Conservation (phyloP, 2,113 vertebrate species). For the Dolichallabes microphthalmus region DNA sequence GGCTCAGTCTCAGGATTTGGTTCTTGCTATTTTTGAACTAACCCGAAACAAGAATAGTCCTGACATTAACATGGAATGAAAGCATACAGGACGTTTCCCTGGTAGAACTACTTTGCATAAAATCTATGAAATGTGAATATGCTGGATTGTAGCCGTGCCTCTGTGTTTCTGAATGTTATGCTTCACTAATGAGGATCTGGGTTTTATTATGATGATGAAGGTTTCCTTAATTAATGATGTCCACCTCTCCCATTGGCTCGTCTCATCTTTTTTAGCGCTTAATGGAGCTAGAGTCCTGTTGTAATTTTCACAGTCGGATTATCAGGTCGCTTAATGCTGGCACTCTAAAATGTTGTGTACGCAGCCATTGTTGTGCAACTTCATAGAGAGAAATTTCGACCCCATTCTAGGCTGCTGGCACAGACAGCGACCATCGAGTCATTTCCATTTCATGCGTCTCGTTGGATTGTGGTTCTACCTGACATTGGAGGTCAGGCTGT, state of each 20-base stretch:
- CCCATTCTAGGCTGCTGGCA: conserved; percentile 3
- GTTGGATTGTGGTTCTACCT: neutral
- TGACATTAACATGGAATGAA: conserved; percentile 12
- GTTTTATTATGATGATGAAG: neutral
- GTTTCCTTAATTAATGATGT: conserved; percentile 28
- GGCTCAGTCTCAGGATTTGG: neutral
- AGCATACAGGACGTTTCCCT: neutral
- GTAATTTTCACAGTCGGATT: conserved; percentile 7
- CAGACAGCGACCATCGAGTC: neutral
- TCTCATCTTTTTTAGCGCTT: neutral
- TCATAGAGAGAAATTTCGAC: neutral
- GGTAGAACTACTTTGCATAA: neutral
- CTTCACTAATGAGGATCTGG: conserved; percentile 31
- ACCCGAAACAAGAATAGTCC: conserved; percentile 13
- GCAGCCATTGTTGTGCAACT: neutral
- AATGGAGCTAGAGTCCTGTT: neutral
- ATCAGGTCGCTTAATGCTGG: conserved; percentile 22
- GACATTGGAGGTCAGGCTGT: conserved; percentile 22
- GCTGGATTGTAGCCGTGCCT: conserved; percentile 27
- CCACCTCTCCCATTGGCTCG: neutral
- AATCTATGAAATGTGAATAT: neutral
- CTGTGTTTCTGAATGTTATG: conserved; percentile 40
- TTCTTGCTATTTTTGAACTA: conserved; percentile 20
- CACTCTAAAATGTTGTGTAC: neutral
- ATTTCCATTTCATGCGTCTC: neutral